phyloP scores from a whole-genome alignment of 2,113 vertebrate species.

The Dolichallabes microphthalmus region DNA sequence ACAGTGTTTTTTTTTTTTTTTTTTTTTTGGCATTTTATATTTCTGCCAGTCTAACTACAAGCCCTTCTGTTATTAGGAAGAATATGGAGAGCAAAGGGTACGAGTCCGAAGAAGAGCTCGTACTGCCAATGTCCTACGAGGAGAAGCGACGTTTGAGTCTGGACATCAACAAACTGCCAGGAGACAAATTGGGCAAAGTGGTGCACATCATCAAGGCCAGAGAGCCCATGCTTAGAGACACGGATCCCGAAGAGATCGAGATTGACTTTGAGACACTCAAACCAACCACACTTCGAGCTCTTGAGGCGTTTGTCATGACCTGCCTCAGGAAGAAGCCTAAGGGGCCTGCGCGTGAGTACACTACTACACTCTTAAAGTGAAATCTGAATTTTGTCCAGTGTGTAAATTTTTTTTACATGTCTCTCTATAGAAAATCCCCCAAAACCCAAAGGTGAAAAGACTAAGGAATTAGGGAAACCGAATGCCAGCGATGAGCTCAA shows the following conservation, averaged over 20 bases:
- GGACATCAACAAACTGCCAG: conserved; percentile 86
- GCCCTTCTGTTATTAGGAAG: conserved; percentile 62
- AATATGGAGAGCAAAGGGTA: conserved; percentile 61
- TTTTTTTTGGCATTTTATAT: not conserved
- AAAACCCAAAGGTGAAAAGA: conserved; percentile 66
- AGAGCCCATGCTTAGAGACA: conserved; percentile 74
- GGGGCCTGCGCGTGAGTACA: conserved; percentile 70
- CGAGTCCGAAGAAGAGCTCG: conserved; percentile 66
- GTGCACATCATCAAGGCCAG: conserved; percentile 82
- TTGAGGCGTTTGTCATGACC: conserved; percentile 79
- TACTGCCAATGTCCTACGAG: conserved; percentile 79
- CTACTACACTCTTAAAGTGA: not conserved
- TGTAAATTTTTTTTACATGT: not conserved
- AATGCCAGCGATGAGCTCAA: conserved; percentile 68
- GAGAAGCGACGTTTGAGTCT: conserved; percentile 84
- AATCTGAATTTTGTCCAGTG: not conserved
- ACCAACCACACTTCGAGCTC: conserved; percentile 80
- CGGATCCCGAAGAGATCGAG: conserved; percentile 79
- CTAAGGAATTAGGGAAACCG: conserved; percentile 65
- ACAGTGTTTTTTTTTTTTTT: too few relatives aligned
- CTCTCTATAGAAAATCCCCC: conserved; percentile 56
- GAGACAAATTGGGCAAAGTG: conserved; percentile 81
- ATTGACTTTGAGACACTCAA: conserved; percentile 89
- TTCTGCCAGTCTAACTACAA: not conserved
- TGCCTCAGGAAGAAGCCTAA: conserved; percentile 76